Evolutionary conservation across 2,888 invertebrate species (phyloP).

Genomic region (Platerodrilus igneus): DNA sequence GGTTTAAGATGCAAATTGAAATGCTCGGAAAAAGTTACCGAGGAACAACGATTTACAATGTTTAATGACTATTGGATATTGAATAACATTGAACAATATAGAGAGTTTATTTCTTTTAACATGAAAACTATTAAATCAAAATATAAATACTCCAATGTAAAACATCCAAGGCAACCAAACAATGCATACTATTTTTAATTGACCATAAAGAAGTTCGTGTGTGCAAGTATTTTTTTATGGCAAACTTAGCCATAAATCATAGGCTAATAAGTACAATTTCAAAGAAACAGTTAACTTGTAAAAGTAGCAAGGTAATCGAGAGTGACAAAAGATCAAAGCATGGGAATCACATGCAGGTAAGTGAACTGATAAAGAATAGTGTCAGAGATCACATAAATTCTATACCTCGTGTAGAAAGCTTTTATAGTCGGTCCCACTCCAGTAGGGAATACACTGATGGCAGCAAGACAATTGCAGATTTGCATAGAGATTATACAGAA

Average conservation of each 20-base stretch:
- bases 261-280: slow-evolving; percentile 16
- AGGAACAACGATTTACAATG: slow-evolving; percentile 3
- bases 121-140: slow-evolving; percentile 5
- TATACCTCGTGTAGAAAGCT: slow-evolving; percentile 33
- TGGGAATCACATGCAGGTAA: slow-evolving; percentile 26
- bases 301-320: slow-evolving; percentile 19
- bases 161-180: slow-evolving; percentile 4
- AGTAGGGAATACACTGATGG: slow-evolving; percentile 32
- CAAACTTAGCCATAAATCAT: slow-evolving; percentile 19
- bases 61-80: slow-evolving; percentile 11
- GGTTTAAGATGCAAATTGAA: slow-evolving; percentile 8
- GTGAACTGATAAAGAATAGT: slow-evolving; percentile 24
- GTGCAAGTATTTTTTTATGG: slow-evolving; percentile 19
- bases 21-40: slow-evolving; percentile 6
- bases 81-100: slow-evolving; percentile 1
- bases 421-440: slow-evolving; percentile 28
- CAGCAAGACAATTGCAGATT: slow-evolving; percentile 25
- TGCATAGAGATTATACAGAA: slow-evolving; percentile 30
- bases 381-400: slow-evolving; percentile 29
- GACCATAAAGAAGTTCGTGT: slow-evolving; percentile 8
- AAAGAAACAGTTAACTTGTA: slow-evolving; percentile 8
- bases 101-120: slow-evolving; percentile 1
- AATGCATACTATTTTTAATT: slow-evolving; percentile 11
- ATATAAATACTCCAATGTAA: slow-evolving; percentile 2
- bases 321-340: slow-evolving; percentile 32